Percentiles rank a stretch among this genome's conserved stretches.
These are phyloP conservation scores for Apotomis capreana DNA, from an alignment of 2,888 invertebrate species.

Conservation along the genomic window DNA sequence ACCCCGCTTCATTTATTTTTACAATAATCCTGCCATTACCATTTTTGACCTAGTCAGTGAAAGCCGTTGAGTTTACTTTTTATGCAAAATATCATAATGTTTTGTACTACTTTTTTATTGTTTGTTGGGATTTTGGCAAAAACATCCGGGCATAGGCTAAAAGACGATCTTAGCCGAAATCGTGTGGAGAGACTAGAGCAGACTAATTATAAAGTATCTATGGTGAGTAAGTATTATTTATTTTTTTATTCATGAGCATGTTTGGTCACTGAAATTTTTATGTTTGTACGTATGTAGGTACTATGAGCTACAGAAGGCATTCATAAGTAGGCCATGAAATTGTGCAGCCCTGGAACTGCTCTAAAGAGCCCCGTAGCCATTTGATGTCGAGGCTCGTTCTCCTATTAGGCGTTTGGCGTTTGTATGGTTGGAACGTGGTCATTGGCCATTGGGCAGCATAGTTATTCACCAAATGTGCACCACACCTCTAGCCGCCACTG, in stretches of 20 bases:
- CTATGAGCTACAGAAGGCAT: too few species aligned
- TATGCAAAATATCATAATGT: slow-evolving; percentile 6
- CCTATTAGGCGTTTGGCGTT: too few species aligned
- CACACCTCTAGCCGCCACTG: too few species aligned
- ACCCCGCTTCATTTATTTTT: slow-evolving; percentile 2
- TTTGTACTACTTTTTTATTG: slow-evolving; percentile 22
- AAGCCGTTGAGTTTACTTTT: slow-evolving; percentile 18
- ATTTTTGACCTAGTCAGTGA: slow-evolving; percentile 11
- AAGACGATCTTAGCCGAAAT: not conserved
- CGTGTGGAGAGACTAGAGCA: not conserved
- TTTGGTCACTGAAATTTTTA: too few species aligned
- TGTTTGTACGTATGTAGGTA: too few species aligned
- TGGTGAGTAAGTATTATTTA: slow-evolving; percentile 57
- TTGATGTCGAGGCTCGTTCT: too few species aligned
- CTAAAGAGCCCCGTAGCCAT: too few species aligned
- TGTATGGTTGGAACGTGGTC: too few species aligned
- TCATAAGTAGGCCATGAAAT: too few species aligned
- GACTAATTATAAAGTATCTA: slow-evolving; percentile 61
- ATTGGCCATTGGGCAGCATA: too few species aligned
- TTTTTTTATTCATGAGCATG: not conserved
- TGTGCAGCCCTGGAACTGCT: too few species aligned
- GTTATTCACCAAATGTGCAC: too few species aligned
- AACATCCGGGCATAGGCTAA: slow-evolving; percentile 4
- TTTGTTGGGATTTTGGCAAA: slow-evolving; percentile 16
- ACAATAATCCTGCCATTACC: slow-evolving; percentile 15